A percentile compares a stretch with the other conserved stretches of the same genome.
These are phyloP conservation scores for Zoroaster sp. DNA, from an alignment of 53 echinoderm and acorn worm genomes.

Conservation along the genomic window DNA sequence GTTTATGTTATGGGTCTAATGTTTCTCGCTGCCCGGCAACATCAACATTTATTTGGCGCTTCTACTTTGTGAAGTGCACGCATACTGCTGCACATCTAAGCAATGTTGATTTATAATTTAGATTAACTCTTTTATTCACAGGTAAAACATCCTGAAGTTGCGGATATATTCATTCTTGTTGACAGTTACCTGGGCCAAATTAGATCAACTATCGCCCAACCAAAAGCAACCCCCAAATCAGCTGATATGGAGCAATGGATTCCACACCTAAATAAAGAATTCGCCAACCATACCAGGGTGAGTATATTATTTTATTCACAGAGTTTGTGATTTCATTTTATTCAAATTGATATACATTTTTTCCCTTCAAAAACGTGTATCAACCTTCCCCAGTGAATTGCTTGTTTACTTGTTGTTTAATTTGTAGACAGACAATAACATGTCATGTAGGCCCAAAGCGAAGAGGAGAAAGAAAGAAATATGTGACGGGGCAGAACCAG, in stretches of 20 bases:
- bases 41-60: too few species aligned
- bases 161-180: background rate
- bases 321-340: too few species aligned
- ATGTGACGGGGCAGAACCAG: slow-evolving; percentile 18
- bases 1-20: too few species aligned
- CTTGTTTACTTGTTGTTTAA: background rate
- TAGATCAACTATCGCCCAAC: background rate
- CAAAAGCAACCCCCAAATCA: background rate
- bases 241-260: background rate
- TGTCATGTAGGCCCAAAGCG: background rate
- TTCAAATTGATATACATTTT: too few species aligned
- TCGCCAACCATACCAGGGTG: too few species aligned
- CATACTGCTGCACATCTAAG: background rate
- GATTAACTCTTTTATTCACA: background rate
- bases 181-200: too few species aligned
- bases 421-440: background rate
- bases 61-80: background rate
- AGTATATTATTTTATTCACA: too few species aligned
- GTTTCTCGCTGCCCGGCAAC: too few species aligned
- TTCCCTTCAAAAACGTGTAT: too few species aligned
- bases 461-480: slow-evolving; percentile 7
- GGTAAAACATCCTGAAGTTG: slow-evolving; percentile 17
- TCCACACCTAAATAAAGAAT: background rate
- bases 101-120: background rate
- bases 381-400: background rate